Base-by-base conservation (phyloP, 1,140 invertebrate species). In the Olivierus martensii region DNA sequence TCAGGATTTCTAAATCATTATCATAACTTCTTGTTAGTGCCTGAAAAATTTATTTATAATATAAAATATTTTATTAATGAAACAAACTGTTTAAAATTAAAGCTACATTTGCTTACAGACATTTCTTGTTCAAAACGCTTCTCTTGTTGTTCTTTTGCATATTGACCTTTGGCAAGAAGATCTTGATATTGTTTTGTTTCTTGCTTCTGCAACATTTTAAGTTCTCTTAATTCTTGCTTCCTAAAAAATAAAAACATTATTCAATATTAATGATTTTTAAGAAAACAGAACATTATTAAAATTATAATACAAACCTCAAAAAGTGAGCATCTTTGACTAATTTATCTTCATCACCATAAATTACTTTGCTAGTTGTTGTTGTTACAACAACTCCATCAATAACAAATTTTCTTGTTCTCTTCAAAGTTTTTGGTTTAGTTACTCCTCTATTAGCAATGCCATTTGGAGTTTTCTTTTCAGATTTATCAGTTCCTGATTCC, bases 101-200 rank as follows among this genome's bases (percentile, higher is more conserved):
- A 43, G 9, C 4, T 43, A 6, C 21, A 43, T 15, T 28, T 42
- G n/a, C 50, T 45, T 49, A 57, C 50, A 63, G 67, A 60, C 65
- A 69, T 69, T 59, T 74, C 73, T n/a, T 62, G 52, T 36, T 74
- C 73, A 64, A 72, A 73, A 51, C 69, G 65, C 37, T 67, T 65
- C 35, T 72, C 74, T 67, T 93, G 89, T 66, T 90, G 82, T 51
- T 95, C 91, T 53, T 83, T 79, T 12, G 82, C 79, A 56, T 84
- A 72, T 62, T 86, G 80, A 60, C 90, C 84, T 69, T 96, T 96
- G 35, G 84, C 76, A 44, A 83, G 78, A 43, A 97, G 72, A 69
- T 94, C 90, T 66, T 93, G 91, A 70, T 92, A 92, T 69, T 96
- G 91, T 65, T 95, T 95, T 69, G 95, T 91, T 68, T 98, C 93